Conservation (phyloP, 1,140 invertebrate species). For the Belonocnema kinseyi region DNA sequence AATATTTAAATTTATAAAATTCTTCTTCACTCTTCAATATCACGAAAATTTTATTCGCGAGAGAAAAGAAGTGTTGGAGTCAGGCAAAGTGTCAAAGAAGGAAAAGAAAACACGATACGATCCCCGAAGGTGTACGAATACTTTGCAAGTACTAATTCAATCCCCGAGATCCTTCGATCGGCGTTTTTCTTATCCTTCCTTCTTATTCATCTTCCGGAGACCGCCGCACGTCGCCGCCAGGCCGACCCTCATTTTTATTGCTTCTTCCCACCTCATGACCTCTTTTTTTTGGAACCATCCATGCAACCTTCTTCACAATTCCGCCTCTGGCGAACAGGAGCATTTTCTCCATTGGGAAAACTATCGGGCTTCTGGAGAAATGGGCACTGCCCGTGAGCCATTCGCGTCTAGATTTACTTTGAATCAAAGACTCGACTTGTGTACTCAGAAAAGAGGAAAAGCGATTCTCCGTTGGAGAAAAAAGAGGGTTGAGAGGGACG, state of each 20-base stretch:
- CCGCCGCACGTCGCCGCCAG: slow-evolving; percentile 31
- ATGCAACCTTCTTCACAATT: background rate
- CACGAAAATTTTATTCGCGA: background rate
- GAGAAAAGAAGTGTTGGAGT: background rate
- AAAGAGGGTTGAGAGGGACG: slow-evolving; percentile 2
- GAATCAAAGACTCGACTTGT: slow-evolving; percentile 41
- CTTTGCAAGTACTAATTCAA: slow-evolving; percentile 44
- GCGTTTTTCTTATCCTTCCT: slow-evolving; percentile 36
- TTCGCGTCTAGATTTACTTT: slow-evolving; percentile 43
- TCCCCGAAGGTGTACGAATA: slow-evolving; percentile 36
- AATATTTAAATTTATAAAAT: too few relatives aligned
- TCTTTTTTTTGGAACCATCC: background rate
- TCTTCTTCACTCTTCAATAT: background rate
- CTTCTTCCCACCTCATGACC: slow-evolving; percentile 32
- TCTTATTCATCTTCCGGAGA: slow-evolving; percentile 32
- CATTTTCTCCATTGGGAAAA: slow-evolving; percentile 33
- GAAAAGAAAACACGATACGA: slow-evolving; percentile 28
- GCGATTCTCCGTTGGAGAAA: slow-evolving; percentile 10
- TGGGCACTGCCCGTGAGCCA: slow-evolving; percentile 36
- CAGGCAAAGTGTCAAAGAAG: slow-evolving; percentile 20
- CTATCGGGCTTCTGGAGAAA: slow-evolving; percentile 30
- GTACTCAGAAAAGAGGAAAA: slow-evolving; percentile 10
- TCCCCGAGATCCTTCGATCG: slow-evolving; percentile 33
- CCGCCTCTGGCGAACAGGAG: slow-evolving; percentile 15
- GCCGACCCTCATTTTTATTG: slow-evolving; percentile 41